A percentile compares a stretch with the other conserved stretches of the same genome.
Conservation (phyloP, 2,797 vertebrate species). For the Coracias cyanogaster region DNA sequence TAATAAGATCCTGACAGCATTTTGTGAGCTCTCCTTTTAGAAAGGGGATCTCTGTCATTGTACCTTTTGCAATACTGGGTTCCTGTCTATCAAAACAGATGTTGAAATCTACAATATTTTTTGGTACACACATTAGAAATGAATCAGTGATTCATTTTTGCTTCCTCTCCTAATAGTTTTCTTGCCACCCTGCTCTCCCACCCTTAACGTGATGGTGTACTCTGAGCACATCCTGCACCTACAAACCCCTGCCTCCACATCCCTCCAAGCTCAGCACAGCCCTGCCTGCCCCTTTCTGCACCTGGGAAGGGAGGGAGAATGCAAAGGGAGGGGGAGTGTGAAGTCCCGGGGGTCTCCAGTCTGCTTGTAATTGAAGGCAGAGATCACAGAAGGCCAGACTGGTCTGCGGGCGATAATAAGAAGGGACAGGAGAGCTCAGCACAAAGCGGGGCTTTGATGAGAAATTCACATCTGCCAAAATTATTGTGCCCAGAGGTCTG, state of each 20-base stretch:
- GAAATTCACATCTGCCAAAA: neutral
- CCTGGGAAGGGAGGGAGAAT: neutral
- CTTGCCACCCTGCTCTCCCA: neutral
- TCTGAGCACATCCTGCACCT: neutral
- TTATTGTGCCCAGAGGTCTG: neutral
- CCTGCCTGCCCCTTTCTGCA: neutral
- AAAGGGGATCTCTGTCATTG: neutral
- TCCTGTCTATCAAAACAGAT: neutral
- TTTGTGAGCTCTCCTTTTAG: neutral
- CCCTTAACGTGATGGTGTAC: accelerated
- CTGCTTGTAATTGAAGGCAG: neutral
- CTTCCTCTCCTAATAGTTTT: neutral
- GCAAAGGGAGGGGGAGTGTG: accelerated
- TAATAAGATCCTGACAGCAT: neutral
- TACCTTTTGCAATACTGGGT: neutral
- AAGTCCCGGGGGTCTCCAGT: neutral
- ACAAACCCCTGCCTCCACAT: neutral
- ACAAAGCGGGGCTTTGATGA: neutral
- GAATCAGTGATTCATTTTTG: neutral
- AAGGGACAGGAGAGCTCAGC: neutral
- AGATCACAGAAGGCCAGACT: neutral
- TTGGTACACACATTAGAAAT: neutral
- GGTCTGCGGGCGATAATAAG: neutral
- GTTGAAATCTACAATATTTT: neutral
- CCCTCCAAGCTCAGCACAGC: neutral